These are phyloP conservation scores for Oceanodroma leucorhoa DNA, from an alignment of 2,797 vertebrate genomes.

Conservation along the genomic window DNA sequence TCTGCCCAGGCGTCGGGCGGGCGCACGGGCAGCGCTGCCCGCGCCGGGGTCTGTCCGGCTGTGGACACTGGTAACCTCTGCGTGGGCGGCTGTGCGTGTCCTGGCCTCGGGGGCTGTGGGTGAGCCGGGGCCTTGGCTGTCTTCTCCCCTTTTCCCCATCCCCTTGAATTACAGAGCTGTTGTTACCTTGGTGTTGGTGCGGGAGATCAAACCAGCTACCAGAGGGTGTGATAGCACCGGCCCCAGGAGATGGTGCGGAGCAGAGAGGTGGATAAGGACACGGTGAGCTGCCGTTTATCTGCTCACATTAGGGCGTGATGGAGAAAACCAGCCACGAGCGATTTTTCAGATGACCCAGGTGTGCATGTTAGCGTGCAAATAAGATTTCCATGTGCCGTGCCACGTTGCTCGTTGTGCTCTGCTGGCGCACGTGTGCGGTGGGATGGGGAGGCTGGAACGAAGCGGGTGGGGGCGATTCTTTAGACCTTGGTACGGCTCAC, in stretches of 20 bases:
- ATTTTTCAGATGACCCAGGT: not conserved
- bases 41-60: rapidly evolving
- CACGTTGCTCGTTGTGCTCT: rapidly evolving
- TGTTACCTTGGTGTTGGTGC: not conserved
- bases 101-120: too few species aligned
- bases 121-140: not conserved
- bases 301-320: rapidly evolving
- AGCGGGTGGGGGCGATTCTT: rapidly evolving
- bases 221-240: not conserved
- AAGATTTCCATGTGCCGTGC: rapidly evolving
- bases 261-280: not conserved
- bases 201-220: not conserved
- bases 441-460: not conserved
- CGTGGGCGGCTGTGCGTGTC: rapidly evolving
- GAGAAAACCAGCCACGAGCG: rapidly evolving
- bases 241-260: not conserved
- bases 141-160: not conserved
- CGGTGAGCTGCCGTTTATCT: rapidly evolving
- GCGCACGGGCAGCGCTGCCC: not conserved
- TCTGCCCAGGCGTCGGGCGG: not conserved
- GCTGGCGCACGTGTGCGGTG: rapidly evolving
- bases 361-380: not conserved
- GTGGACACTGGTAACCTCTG: rapidly evolving
- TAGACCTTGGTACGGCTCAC: rapidly evolving
- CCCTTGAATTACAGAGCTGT: not conserved